Evolutionary conservation across 2,113 vertebrate genomes (phyloP).

Genomic region (Glaucomys volans): DNA sequence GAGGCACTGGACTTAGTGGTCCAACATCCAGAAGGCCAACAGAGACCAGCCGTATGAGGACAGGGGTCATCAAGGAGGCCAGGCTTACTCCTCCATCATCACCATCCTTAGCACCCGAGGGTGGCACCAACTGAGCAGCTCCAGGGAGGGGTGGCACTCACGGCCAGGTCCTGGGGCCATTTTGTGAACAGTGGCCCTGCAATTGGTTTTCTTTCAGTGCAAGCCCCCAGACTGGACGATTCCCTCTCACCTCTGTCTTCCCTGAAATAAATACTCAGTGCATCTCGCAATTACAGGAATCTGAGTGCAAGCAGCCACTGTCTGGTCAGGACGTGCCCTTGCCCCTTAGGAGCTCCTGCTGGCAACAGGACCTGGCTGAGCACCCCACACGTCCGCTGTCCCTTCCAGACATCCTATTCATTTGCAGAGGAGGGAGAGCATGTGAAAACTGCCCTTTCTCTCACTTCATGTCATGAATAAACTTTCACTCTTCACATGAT

Average conservation of each 20-base stretch:
- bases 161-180: neutral
- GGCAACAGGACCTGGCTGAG: neutral
- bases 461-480: conserved; percentile 48
- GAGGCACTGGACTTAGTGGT: neutral
- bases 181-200: neutral
- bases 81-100: neutral
- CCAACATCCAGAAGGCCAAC: neutral
- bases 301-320: neutral
- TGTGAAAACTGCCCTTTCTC: neutral
- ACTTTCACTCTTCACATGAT: conserved; percentile 25
- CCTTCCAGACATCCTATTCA: neutral
- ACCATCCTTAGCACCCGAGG: neutral
- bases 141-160: neutral
- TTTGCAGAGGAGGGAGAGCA: neutral
- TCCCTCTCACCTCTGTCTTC: neutral
- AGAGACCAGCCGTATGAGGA: neutral
- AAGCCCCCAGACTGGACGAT: neutral
- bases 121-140: neutral
- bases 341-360: neutral
- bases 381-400: neutral
- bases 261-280: neutral
- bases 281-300: neutral
- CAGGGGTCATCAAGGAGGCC: neutral
- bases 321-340: neutral
- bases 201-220: neutral